These are phyloP conservation scores for Mantis religiosa DNA, from an alignment of 2,888 invertebrate genomes.

Conservation along the genomic window DNA sequence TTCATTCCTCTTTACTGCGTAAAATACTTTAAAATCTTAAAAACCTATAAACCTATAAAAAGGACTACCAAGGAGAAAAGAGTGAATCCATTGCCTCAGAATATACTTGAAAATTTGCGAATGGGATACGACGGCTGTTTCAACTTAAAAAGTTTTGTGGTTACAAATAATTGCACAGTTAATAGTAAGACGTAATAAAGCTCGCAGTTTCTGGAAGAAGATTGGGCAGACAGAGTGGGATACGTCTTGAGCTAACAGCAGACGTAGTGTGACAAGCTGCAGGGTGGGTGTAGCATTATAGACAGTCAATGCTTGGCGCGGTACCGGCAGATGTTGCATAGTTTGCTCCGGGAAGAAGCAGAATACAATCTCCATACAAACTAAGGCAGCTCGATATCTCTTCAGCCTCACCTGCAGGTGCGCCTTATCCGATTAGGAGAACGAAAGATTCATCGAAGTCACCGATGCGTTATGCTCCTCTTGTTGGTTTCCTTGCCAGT, in stretches of 20 bases:
- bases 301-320: conserved; percentile 2
- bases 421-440: not conserved
- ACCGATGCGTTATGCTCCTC: not conserved
- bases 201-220: not conserved
- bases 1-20: too few species aligned
- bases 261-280: conserved; percentile 1
- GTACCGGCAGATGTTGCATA: conserved; percentile 6
- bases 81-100: too few species aligned
- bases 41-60: too few species aligned
- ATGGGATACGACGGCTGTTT: too few species aligned
- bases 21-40: too few species aligned
- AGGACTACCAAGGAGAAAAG: too few species aligned
- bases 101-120: too few species aligned
- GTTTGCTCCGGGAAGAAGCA: not conserved
- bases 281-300: conserved; percentile 2
- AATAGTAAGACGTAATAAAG: too few species aligned
- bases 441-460: not conserved
- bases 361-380: not conserved
- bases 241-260: conserved; percentile 5
- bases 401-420: not conserved
- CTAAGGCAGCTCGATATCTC: not conserved
- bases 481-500: not conserved
- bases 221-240: not conserved
- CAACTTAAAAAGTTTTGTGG: too few species aligned
- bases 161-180: too few species aligned